Evolutionary conservation across 2,797 vertebrate species (phyloP).

Genomic region (Phoeniculus purpureus): DNA sequence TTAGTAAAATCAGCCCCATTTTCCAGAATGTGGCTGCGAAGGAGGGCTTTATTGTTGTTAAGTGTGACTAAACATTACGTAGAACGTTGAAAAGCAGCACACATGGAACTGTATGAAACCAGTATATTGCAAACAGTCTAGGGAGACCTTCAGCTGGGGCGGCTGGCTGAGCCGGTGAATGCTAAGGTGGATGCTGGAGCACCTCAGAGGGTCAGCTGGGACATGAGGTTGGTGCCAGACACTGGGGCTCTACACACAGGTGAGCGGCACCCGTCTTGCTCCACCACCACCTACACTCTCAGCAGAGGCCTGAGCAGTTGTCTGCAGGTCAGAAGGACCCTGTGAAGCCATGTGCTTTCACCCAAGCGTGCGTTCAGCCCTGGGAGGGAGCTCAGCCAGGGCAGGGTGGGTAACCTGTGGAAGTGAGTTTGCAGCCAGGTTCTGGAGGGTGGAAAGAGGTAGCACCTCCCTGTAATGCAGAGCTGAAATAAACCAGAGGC

Average conservation of each 20-base stretch:
- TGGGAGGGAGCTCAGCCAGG: neutral
- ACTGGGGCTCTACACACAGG: rapidly evolving
- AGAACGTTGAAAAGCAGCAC: conserved; percentile 40
- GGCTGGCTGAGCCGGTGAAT: neutral
- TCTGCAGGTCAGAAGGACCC: neutral
- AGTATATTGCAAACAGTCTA: neutral
- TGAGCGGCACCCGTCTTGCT: neutral
- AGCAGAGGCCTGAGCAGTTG: rapidly evolving
- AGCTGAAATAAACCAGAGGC: neutral
- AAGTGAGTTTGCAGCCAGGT: neutral
- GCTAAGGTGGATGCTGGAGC: neutral
- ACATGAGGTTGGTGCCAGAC: neutral
- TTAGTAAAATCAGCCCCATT: conserved; percentile 50
- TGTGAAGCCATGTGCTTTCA: neutral
- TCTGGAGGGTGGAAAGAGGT: no score
- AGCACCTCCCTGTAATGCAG: neutral
- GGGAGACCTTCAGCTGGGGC: neutral
- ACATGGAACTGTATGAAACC: neutral
- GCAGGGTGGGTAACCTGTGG: rapidly evolving
- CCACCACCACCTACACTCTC: rapidly evolving
- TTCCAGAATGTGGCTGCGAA: conserved; percentile 57
- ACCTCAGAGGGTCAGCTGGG: neutral
- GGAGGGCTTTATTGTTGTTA: conserved; percentile 67
- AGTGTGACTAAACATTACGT: conserved; percentile 57
- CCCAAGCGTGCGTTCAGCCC: rapidly evolving